A percentile compares a stretch with the other conserved stretches of the same genome.
phyloP scores from a whole-genome alignment of 1,140 invertebrate genomes.

The Meloidogyne floridensis region DNA sequence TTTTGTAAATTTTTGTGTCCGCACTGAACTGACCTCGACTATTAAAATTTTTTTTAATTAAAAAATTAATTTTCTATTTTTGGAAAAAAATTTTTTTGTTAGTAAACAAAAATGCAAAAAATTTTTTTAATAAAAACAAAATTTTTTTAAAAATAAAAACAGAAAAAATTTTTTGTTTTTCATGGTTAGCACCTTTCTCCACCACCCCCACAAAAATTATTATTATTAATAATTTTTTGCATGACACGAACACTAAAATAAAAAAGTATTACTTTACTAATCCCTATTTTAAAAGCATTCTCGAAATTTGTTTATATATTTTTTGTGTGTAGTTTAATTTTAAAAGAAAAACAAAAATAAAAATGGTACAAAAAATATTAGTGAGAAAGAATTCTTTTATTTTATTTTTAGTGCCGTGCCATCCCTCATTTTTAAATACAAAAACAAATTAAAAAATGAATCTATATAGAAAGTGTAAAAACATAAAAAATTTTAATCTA shows the following conservation, averaged over 20 bases:
- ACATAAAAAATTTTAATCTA: not conserved
- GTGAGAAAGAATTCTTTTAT: not conserved
- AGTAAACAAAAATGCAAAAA: not conserved
- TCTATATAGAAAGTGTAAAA: not conserved
- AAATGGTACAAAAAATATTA: not conserved
- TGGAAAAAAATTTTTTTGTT: not conserved
- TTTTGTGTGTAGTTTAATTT: too few species aligned
- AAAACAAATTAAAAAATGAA: not conserved
- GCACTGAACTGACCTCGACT: not conserved
- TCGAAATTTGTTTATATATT: too few species aligned
- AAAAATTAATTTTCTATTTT: not conserved
- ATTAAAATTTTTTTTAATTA: not conserved
- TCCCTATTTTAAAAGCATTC: not conserved
- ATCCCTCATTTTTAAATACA: constrained; percentile 6
- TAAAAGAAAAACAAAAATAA: too few species aligned
- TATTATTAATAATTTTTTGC: not conserved
- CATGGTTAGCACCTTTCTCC: not conserved
- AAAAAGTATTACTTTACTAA: not conserved
- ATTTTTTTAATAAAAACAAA: not conserved
- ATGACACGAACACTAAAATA: not conserved
- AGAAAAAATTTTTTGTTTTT: not conserved
- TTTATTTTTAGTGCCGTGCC: constrained; percentile 8
- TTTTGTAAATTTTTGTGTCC: not conserved
- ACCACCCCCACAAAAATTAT: not conserved
- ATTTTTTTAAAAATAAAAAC: not conserved